Percentiles rank a stretch among this genome's conserved stretches.
Conservation (phyloP, 2,888 invertebrate species). For the Machimus rusticus region DNA sequence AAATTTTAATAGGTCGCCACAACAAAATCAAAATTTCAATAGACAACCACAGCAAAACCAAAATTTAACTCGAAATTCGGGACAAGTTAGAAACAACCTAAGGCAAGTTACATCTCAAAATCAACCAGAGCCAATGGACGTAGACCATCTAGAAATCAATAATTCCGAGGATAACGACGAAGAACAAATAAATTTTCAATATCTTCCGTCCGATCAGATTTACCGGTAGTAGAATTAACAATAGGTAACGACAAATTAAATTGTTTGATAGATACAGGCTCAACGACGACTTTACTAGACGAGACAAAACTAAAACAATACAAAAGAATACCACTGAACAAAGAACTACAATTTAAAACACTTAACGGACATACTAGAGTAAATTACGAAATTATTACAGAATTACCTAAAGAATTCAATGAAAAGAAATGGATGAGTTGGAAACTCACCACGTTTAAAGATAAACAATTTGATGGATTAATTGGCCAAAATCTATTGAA, state of each 20-base stretch:
- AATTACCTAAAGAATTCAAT: constrained; percentile 45
- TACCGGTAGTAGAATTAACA: constrained; percentile 46
- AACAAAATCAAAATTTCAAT: neutral
- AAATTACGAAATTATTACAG: constrained; percentile 44
- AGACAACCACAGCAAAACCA: too few species aligned
- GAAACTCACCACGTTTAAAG: too few species aligned
- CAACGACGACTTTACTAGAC: constrained; percentile 43
- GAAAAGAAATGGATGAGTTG: constrained; percentile 44
- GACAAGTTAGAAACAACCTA: neutral
- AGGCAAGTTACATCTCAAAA: neutral
- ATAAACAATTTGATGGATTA: constrained; percentile 43
- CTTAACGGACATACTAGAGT: constrained; percentile 30
- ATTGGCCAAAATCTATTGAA: constrained; percentile 44
- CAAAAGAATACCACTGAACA: constrained; percentile 41
- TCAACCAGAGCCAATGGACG: constrained; percentile 41
- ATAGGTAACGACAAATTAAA: constrained; percentile 39
- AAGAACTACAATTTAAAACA: constrained; percentile 41
- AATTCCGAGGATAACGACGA: neutral
- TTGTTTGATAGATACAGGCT: constrained; percentile 45
- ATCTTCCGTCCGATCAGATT: constrained; percentile 19
- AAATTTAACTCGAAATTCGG: neutral
- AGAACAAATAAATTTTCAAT: constrained; percentile 48
- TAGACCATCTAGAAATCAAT: constrained; percentile 37
- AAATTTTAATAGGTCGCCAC: neutral
- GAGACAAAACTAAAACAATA: constrained; percentile 41